Percentiles rank a stretch among this genome's conserved stretches.
Conservation (phyloP, 2,797 vertebrate species). For the Urosaurus nigricauda region DNA sequence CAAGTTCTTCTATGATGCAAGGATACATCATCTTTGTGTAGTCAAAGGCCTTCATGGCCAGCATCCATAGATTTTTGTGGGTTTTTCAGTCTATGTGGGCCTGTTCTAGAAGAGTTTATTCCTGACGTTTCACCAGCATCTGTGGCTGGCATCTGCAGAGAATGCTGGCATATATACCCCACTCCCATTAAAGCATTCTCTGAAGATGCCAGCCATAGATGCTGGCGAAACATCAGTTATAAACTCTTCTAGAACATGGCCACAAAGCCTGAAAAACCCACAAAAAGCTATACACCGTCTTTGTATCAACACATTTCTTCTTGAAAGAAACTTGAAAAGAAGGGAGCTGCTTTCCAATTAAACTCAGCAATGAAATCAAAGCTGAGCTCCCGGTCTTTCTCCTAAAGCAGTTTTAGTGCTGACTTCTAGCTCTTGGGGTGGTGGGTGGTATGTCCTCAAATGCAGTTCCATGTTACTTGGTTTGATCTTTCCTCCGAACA, state of each 20-base stretch:
- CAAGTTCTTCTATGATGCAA: not conserved
- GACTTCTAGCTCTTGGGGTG: accelerated
- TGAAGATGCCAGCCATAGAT: too few species aligned
- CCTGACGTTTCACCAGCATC: too few species aligned
- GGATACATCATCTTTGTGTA: not conserved
- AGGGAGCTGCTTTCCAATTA: not conserved
- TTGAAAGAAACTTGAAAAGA: slow-evolving; percentile 12
- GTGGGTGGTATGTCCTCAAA: not conserved
- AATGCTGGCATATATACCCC: too few species aligned
- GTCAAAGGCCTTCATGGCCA: too few species aligned
- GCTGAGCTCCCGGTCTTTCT: accelerated
- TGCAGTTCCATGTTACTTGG: accelerated
- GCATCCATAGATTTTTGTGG: too few species aligned
- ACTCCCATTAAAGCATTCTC: too few species aligned
- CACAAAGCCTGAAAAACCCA: too few species aligned
- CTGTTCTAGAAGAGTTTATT: too few species aligned
- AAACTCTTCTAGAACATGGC: too few species aligned
- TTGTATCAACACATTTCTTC: not conserved
- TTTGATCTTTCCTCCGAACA: accelerated
- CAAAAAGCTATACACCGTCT: slow-evolving; percentile 19
- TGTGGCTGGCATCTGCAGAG: too few species aligned
- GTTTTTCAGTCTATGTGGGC: too few species aligned
- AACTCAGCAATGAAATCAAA: not conserved
- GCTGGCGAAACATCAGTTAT: too few species aligned
- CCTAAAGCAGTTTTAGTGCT: accelerated